Conservation (phyloP, 2,888 invertebrate genomes). For the Cataglyphis cursor region DNA sequence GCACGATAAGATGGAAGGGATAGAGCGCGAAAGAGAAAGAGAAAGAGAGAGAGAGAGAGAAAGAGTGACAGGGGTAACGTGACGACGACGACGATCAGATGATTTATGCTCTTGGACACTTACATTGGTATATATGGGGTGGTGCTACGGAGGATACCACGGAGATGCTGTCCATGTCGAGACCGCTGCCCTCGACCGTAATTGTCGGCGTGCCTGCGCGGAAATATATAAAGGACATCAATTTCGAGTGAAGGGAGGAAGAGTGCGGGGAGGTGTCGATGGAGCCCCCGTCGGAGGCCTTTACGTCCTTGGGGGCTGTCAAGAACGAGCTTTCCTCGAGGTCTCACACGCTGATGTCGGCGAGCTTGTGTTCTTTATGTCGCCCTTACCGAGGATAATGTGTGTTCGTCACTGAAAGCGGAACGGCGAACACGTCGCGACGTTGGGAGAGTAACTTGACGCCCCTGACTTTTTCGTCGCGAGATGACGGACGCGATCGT, state of each 20-base stretch:
- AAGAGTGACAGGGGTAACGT: constrained; percentile 27
- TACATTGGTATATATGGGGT: constrained; percentile 91
- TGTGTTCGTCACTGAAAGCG: constrained; percentile 18
- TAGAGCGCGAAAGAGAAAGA: not conserved
- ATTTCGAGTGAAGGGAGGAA: constrained; percentile 46
- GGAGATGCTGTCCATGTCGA: constrained; percentile 91
- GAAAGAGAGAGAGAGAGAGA: too few relatives aligned
- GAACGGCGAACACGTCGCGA: constrained; percentile 13
- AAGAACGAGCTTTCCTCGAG: constrained; percentile 54
- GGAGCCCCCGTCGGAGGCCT: not conserved
- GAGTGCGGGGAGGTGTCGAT: constrained; percentile 1
- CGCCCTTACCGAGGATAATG: not conserved
- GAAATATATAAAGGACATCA: constrained; percentile 80
- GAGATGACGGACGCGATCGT: constrained; percentile 34
- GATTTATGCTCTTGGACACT: constrained; percentile 86
- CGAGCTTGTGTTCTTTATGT: constrained; percentile 52
- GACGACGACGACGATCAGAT: constrained; percentile 61
- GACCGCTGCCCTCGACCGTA: constrained; percentile 88
- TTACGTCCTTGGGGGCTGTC: constrained; percentile 29
- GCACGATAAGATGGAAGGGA: not conserved
- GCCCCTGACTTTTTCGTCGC: constrained; percentile 44
- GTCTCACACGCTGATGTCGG: not conserved
- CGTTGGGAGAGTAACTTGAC: constrained; percentile 33
- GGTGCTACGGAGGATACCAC: constrained; percentile 90
- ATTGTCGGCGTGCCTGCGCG: constrained; percentile 87